phyloP scores from a whole-genome alignment of 2,113 vertebrate species.

The Megaceryle torquata region DNA sequence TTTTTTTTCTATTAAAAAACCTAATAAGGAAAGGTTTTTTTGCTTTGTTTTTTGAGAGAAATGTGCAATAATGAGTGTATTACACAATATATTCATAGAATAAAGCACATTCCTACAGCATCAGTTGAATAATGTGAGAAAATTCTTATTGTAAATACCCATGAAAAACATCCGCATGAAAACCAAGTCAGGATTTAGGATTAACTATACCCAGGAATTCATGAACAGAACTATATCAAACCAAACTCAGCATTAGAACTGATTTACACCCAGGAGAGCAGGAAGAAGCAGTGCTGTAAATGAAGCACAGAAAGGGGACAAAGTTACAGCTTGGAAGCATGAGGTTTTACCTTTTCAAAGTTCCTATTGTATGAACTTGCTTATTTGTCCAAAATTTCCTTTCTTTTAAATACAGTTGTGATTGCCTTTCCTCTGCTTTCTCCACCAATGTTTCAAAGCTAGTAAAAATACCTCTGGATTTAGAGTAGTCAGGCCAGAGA shows the following conservation, averaged over 20 bases:
- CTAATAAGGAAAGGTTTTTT: neutral
- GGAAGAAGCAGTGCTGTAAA: neutral
- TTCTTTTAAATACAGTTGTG: neutral
- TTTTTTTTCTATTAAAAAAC: neutral
- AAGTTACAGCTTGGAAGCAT: neutral
- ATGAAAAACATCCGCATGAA: neutral
- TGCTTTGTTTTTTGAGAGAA: neutral
- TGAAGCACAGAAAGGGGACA: neutral
- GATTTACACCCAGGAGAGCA: neutral
- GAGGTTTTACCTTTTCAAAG: neutral
- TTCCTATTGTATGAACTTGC: rapidly evolving
- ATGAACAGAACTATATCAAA: neutral
- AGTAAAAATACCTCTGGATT: neutral
- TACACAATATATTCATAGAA: neutral
- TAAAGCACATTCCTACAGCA: neutral
- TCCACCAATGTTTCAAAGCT: neutral
- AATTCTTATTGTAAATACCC: neutral
- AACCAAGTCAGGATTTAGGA: neutral
- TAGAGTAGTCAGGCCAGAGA: neutral
- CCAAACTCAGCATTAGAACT: neutral
- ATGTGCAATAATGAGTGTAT: neutral
- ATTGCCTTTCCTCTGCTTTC: neutral
- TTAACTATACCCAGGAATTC: neutral
- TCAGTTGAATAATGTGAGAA: neutral
- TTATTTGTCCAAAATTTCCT: neutral